A percentile compares a stretch with the other conserved stretches of the same genome.
These are phyloP conservation scores for Nothobranchius furzeri DNA, from an alignment of 2,113 vertebrate species.

Conservation along the genomic window DNA sequence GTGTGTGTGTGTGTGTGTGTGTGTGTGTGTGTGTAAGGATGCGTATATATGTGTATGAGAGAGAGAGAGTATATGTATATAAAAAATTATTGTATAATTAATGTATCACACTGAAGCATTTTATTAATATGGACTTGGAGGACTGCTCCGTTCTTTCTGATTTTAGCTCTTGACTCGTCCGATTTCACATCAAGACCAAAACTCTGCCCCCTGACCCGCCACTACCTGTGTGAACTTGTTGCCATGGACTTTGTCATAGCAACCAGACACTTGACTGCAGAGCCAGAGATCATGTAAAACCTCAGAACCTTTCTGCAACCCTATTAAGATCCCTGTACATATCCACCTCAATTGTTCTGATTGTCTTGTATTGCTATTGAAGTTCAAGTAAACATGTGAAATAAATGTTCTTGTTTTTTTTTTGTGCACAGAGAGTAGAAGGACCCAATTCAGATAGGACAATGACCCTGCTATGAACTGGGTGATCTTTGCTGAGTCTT, in stretches of 20 bases:
- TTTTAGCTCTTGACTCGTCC: constrained; percentile 67
- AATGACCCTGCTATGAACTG: no score
- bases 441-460: no score
- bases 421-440: constrained; percentile 24
- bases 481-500: no score
- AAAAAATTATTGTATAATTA: constrained; percentile 75
- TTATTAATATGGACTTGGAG: constrained; percentile 62
- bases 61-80: constrained; percentile 49
- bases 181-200: constrained; percentile 68
- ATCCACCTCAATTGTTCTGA: constrained; percentile 75
- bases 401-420: constrained; percentile 52
- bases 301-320: constrained; percentile 74
- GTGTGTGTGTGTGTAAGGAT: no score
- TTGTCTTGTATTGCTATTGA: constrained; percentile 81
- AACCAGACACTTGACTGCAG: constrained; percentile 65
- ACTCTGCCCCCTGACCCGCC: constrained; percentile 36
- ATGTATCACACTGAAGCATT: constrained; percentile 74
- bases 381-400: constrained; percentile 79
- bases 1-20: constrained; percentile 3
- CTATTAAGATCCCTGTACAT: constrained; percentile 69
- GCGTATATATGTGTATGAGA: no score
- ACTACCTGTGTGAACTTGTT: constrained; percentile 57
- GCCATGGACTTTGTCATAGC: constrained; percentile 53
- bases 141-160: constrained; percentile 53
- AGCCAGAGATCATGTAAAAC: constrained; percentile 70